Evolutionary conservation across 2,113 vertebrate species (phyloP).

Genomic region (Galbula dea): DNA sequence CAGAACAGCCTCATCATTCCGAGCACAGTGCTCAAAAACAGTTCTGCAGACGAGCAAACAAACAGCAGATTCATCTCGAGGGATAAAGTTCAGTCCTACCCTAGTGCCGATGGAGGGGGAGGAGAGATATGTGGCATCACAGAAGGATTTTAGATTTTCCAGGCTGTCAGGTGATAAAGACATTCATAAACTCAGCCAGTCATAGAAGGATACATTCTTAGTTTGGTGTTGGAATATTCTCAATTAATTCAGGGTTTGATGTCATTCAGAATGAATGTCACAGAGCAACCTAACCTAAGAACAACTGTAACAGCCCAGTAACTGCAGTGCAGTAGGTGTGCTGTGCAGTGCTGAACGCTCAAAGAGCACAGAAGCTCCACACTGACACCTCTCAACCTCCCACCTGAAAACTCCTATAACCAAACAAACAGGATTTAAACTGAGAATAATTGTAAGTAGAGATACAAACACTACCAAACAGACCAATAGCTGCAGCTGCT

Average conservation of each 20-base stretch:
- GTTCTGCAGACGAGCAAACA: not conserved
- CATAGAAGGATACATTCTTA: not conserved
- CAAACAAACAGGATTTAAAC: not conserved
- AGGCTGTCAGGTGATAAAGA: not conserved
- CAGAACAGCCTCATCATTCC: too few species aligned
- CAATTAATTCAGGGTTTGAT: not conserved
- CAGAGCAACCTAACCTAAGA: not conserved
- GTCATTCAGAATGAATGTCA: not conserved
- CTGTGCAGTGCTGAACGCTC: not conserved
- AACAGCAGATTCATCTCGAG: not conserved
- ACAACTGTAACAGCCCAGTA: not conserved
- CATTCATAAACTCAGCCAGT: not conserved
- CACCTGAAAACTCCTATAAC: not conserved
- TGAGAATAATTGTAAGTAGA: not conserved
- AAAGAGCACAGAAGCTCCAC: not conserved
- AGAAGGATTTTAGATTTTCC: not conserved
- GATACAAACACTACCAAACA: not conserved
- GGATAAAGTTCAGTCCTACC: not conserved
- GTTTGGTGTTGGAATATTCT: not conserved
- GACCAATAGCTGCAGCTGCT: not conserved
- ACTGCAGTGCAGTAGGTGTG: fast-evolving
- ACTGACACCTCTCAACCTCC: not conserved
- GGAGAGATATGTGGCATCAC: not conserved
- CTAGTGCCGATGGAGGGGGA: not conserved
- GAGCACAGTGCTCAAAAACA: not conserved